Evolutionary conservation across 2,113 vertebrate species (phyloP).

Genomic region (Hoplias malabaricus): DNA sequence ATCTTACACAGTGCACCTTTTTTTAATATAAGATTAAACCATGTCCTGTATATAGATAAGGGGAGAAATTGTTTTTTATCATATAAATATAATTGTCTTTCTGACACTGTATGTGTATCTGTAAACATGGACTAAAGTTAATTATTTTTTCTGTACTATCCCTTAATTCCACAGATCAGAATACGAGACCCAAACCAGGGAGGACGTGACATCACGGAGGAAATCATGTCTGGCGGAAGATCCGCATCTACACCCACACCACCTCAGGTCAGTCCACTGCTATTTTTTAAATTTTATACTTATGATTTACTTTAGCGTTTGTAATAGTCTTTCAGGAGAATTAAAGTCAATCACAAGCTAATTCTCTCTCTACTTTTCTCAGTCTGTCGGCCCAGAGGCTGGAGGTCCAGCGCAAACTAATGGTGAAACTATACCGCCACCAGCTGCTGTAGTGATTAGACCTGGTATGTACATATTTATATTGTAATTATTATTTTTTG

Average conservation of each 20-base stretch:
- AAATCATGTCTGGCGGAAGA: constrained; percentile 95
- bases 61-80: too few species aligned
- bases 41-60: too few species aligned
- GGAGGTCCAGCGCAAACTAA: constrained; percentile 80
- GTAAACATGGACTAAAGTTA: too few species aligned
- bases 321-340: background rate
- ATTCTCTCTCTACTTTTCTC: background rate
- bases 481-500: background rate
- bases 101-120: too few species aligned
- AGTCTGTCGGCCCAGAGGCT: constrained; percentile 50
- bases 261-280: constrained; percentile 80
- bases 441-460: constrained; percentile 72
- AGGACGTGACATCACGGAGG: constrained; percentile 94
- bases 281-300: background rate
- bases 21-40: too few species aligned
- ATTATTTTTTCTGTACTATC: too few species aligned
- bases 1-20: too few species aligned
- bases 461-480: constrained; percentile 70
- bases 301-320: background rate
- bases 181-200: constrained; percentile 98
- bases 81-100: too few species aligned
- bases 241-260: constrained; percentile 91
- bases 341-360: background rate
- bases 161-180: constrained; percentile 85
- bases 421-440: constrained; percentile 81